These are phyloP conservation scores for Malurus elegans DNA, from an alignment of 2,113 vertebrate genomes.

Conservation along the genomic window DNA sequence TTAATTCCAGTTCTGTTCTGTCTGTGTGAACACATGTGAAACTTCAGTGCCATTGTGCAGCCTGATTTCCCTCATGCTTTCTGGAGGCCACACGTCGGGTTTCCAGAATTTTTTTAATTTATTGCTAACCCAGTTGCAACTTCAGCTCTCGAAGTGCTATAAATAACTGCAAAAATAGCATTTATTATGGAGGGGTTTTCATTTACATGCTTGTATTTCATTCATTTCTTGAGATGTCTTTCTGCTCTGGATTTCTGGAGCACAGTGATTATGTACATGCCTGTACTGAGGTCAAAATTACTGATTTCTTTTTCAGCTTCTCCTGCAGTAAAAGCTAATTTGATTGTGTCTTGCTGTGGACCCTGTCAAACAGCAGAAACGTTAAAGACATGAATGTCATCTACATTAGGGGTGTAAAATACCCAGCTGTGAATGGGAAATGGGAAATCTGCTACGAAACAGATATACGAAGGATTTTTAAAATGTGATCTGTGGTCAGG, in stretches of 20 bases:
- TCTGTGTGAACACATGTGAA: not conserved
- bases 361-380: not conserved
- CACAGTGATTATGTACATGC: not conserved
- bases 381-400: not conserved
- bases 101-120: not conserved
- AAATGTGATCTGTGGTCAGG: not conserved
- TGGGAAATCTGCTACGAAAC: not conserved
- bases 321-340: not conserved
- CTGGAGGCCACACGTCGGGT: not conserved
- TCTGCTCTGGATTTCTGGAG: not conserved
- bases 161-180: not conserved
- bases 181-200: not conserved
- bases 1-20: not conserved
- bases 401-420: not conserved
- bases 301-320: not conserved
- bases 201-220: not conserved
- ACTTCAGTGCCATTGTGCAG: not conserved
- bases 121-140: not conserved
- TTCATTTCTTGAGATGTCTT: not conserved
- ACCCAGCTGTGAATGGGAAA: not conserved
- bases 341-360: constrained; percentile 21
- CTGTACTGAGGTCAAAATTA: not conserved
- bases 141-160: not conserved
- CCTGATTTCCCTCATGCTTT: not conserved
- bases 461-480: not conserved